A percentile compares a stretch with the other conserved stretches of the same genome.
These are phyloP conservation scores for Amblyornis subalaris DNA, from an alignment of 2,113 vertebrate genomes.

Conservation along the genomic window DNA sequence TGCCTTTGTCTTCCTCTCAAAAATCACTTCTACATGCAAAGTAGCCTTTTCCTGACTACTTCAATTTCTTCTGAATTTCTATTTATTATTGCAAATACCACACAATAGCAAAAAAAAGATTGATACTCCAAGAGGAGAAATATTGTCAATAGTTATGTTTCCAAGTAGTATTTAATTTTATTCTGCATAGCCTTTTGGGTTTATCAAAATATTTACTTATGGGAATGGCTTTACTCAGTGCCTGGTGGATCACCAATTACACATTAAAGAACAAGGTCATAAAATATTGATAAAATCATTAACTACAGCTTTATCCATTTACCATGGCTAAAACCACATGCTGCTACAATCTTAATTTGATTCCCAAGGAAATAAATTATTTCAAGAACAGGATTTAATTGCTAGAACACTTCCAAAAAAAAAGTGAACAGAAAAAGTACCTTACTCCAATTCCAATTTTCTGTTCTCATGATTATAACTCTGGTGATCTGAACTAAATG, in stretches of 20 bases:
- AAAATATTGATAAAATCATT: conserved; percentile 66
- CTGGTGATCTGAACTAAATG: not conserved
- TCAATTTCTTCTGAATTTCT: not conserved
- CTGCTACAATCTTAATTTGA: conserved; percentile 22
- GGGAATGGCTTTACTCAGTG: conserved; percentile 1
- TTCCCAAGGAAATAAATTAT: conserved; percentile 45
- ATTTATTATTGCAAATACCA: not conserved
- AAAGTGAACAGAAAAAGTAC: not conserved
- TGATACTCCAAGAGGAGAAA: not conserved
- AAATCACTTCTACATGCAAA: not conserved
- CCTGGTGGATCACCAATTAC: conserved; percentile 29
- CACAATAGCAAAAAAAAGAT: not conserved
- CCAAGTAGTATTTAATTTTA: not conserved
- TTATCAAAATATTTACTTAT: conserved; percentile 51
- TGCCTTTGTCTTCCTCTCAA: not conserved
- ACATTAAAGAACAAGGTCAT: conserved; percentile 35
- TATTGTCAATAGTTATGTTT: not conserved
- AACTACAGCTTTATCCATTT: conserved; percentile 44
- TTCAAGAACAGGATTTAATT: conserved; percentile 11
- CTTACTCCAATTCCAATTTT: not conserved
- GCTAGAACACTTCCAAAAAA: not conserved
- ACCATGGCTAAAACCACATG: conserved; percentile 19
- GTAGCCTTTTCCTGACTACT: not conserved
- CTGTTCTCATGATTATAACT: not conserved
- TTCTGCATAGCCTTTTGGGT: not conserved